These are phyloP conservation scores for Eurois occulta DNA, from an alignment of 2,888 invertebrate genomes.

Conservation along the genomic window DNA sequence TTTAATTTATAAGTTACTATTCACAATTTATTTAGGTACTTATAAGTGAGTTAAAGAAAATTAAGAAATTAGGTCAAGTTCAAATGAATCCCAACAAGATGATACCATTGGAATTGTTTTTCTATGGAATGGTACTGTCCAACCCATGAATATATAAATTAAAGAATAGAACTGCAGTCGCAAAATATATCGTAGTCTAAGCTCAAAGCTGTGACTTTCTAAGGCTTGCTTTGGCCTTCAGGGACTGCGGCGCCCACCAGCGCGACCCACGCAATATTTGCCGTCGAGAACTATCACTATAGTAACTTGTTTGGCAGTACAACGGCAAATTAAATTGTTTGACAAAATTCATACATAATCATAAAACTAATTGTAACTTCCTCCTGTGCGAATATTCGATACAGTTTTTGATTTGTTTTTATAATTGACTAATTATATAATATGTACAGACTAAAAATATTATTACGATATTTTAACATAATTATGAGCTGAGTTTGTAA, in stretches of 20 bases:
- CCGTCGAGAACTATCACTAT: constrained; percentile 58
- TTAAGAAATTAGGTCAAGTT: constrained; percentile 31
- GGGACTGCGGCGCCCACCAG: constrained; percentile 8
- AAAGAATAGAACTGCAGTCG: constrained; percentile 24
- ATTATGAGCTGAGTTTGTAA: constrained; percentile 86
- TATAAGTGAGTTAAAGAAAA: constrained; percentile 14
- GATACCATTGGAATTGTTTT: constrained; percentile 24
- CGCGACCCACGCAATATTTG: constrained; percentile 37
- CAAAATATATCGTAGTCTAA: constrained; percentile 24
- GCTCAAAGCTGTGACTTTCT: constrained; percentile 31
- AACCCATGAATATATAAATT: constrained; percentile 17
- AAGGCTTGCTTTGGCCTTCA: constrained; percentile 19
- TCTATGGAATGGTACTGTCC: constrained; percentile 25
- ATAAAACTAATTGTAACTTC: constrained; percentile 70
- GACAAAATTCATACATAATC: constrained; percentile 67
- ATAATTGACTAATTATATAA: constrained; percentile 77
- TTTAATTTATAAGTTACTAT: constrained; percentile 52
- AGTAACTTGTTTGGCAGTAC: constrained; percentile 65
- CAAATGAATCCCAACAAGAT: constrained; percentile 15
- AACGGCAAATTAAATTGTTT: constrained; percentile 64
- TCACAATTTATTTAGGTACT: constrained; percentile 49
- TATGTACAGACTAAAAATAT: constrained; percentile 75
- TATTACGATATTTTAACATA: constrained; percentile 73
- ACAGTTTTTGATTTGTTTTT: constrained; percentile 66
- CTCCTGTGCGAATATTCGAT: constrained; percentile 75